These are phyloP conservation scores for Caenorhabditis sp. DNA, from an alignment of 2,888 invertebrate species.

Conservation along the genomic window DNA sequence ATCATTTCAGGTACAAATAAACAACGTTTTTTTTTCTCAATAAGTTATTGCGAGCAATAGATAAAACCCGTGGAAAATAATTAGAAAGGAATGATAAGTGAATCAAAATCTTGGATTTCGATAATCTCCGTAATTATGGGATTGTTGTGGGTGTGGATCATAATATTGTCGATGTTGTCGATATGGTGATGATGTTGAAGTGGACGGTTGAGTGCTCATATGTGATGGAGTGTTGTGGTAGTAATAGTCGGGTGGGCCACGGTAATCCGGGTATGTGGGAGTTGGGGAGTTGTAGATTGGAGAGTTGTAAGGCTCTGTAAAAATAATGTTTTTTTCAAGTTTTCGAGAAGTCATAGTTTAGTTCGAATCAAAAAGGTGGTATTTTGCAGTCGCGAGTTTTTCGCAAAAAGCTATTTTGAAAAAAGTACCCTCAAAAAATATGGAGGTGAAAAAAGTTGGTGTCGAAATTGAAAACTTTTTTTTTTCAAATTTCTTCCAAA, in stretches of 20 bases:
- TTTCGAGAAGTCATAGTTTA: too few relatives aligned
- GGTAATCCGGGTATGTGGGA: constrained; percentile 15
- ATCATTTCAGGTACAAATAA: constrained; percentile 6
- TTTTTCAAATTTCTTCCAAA: too few relatives aligned
- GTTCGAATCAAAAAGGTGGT: too few relatives aligned
- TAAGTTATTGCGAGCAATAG: constrained; percentile 1
- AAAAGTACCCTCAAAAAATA: too few relatives aligned
- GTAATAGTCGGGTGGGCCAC: not conserved
- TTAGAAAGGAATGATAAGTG: not conserved
- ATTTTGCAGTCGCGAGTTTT: too few relatives aligned
- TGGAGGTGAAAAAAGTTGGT: too few relatives aligned
- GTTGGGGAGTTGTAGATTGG: constrained; percentile 28
- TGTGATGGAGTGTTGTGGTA: constrained; percentile 17
- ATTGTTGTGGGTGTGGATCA: constrained; percentile 13
- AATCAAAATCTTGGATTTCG: constrained; percentile 13
- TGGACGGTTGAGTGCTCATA: not conserved
- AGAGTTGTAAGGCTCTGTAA: constrained; percentile 35
- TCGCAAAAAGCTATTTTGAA: too few relatives aligned
- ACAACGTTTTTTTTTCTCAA: not conserved
- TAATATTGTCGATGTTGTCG: constrained; percentile 22
- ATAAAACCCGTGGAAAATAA: not conserved
- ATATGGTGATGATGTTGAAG: not conserved
- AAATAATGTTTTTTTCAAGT: not conserved
- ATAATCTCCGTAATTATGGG: constrained; percentile 8
- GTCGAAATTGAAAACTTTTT: too few relatives aligned